Evolutionary conservation across 2,888 invertebrate species (phyloP).

Genomic region (Mycalesis mineus): DNA sequence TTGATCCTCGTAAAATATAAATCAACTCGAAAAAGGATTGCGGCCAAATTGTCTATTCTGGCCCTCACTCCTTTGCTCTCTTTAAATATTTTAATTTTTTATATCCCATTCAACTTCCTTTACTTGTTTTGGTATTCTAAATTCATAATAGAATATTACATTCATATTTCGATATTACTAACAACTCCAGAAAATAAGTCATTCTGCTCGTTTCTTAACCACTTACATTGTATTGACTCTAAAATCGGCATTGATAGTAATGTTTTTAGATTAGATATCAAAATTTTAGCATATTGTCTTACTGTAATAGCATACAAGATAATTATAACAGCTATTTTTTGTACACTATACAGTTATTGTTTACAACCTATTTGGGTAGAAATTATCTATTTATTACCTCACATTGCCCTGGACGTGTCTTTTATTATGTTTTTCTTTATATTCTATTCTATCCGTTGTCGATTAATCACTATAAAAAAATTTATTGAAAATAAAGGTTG

Average conservation of each 20-base stretch:
- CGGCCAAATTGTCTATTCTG: neutral
- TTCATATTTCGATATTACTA: neutral
- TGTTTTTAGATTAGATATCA: neutral
- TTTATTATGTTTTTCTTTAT: neutral
- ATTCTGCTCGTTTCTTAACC: neutral
- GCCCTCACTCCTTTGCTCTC: neutral
- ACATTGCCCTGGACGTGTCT: neutral
- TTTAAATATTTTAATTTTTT: neutral
- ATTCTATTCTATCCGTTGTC: neutral
- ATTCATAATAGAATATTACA: neutral
- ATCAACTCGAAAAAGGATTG: neutral
- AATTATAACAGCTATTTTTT: neutral
- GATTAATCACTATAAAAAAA: neutral
- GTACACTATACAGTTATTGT: neutral
- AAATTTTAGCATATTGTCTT: neutral
- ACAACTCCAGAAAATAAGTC: neutral
- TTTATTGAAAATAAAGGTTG: neutral
- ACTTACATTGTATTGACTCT: neutral
- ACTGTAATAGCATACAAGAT: neutral
- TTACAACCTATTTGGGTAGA: neutral
- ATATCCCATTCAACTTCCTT: neutral
- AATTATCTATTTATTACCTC: neutral
- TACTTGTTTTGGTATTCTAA: neutral
- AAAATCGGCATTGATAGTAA: neutral
- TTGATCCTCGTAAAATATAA: constrained; percentile 6